Base-by-base conservation (phyloP, 2,888 invertebrate genomes). In the Acanthococcus lagerstroemiae region DNA sequence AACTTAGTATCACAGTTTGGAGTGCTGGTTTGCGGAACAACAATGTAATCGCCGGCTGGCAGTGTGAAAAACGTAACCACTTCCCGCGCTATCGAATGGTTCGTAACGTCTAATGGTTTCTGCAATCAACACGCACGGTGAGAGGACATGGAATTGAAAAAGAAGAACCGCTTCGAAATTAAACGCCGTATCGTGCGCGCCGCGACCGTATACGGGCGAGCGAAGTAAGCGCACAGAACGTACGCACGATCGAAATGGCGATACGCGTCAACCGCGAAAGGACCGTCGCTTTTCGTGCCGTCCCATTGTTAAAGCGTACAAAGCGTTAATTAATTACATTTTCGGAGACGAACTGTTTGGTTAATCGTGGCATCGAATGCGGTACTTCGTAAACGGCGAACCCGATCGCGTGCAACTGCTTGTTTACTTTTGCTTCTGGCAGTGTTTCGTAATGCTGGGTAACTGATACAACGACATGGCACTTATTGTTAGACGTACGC, bases 51-150 rank as follows among this genome's bases (percentile, higher is more conserved):
- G 3, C 87, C 88, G 9, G 86, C 82, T 55, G 86, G 85, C 72
- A 88, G 78, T 60, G 85, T 83, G 78, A 87, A 87, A 76, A 86
- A 85, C 27, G 85, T 85, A 12, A 83, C 86, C 55, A 86, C 84
- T 77, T 85, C 85, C 71, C 84, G 76, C 3, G 83, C 82, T 26
- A 82, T 76, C 0, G 82, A 82, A 76, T 83, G 83, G 74, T 84
- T 84, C 60, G 84, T 83, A 67, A 84, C 84, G 73, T 85, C 85
- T 72, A 85, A 76, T 15, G 84, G 82, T 74, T 82, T 81, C 83
- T 82, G 74, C 7, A 76, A 76, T 56, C 24, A 30, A 25, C 19
- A 55, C 52, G 61, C 55, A 54, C 19, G 17, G 37, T 22, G 21
- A 52, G 24, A 52, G 15, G 22, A 52, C 5, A 45, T 45, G 4